Evolutionary conservation across 2,113 vertebrate genomes (phyloP), one percentile per base, ranked within the genome.

Genomic region (Macrotis lagotis): DNA sequence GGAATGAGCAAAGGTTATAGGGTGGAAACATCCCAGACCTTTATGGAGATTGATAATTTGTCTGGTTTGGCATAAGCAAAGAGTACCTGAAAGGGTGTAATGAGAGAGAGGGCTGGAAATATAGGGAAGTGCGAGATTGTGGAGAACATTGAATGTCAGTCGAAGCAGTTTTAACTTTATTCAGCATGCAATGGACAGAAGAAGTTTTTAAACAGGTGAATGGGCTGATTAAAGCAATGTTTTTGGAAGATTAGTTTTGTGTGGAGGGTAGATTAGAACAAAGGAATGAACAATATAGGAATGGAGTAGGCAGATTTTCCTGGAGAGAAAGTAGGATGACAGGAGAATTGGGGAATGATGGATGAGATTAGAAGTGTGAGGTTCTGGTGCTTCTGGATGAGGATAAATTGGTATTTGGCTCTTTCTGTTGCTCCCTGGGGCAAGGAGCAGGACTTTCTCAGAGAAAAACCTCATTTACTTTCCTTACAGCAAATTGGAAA

Each of bases 391-490:
- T 74, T 74, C 66, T 74, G 66, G 37, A 44, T 22, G 37, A 74
- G 66, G 37, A 22, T 44, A 44, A 44, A 74, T 74, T 74, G 37
- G 66, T 74, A 16, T 74, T 74, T 74, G 74, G n/a, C 28, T 66
- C 25, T 47, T 5, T 90, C 16, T 51, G 26, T 8, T 25, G 49
- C n/a, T 94, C n/a, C 25, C 9, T 6, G 11, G 51, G 37, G 89
- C 10, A 52, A 25, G 8, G 0, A 8, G 10, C 19, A 95, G n/a
- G 49, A n/a, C 66, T 44, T 74, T 74, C 66, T 37, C 92, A 44
- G 37, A n/a, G 74, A n/a, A 26, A 53, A 10, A 94, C n/a, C 93
- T 0, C 31, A 92, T 93, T 83, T 92, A 37, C 89, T 95, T 90
- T 25, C 24, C 7, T 94, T 44, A 48, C 37, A 92, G 37, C 51